These are phyloP conservation scores for Spodoptera exigua DNA, from an alignment of 2,888 invertebrate species.

Conservation along the genomic window DNA sequence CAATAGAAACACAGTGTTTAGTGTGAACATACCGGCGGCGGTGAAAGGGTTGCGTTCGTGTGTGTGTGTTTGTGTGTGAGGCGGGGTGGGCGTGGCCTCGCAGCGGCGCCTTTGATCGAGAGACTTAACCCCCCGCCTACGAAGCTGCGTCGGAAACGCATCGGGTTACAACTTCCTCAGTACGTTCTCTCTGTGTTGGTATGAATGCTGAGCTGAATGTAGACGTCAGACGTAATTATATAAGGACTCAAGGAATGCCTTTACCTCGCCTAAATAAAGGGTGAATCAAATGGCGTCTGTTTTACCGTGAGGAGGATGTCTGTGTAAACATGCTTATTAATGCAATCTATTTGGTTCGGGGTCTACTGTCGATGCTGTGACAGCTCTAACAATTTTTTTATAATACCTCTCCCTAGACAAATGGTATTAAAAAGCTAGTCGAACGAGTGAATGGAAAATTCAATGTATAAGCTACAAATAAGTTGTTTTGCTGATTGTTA, in stretches of 20 bases:
- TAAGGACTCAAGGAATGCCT: constrained; percentile 42
- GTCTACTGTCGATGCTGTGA: neutral
- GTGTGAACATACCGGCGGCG: constrained; percentile 39
- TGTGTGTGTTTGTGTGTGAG: constrained; percentile 43
- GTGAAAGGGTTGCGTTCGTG: constrained; percentile 54
- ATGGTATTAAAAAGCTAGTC: too few relatives aligned
- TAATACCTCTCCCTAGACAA: too few relatives aligned
- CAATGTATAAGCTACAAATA: too few relatives aligned
- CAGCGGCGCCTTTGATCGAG: constrained; percentile 57
- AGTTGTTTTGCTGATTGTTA: too few relatives aligned
- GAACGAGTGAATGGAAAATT: too few relatives aligned
- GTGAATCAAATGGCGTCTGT: constrained; percentile 53
- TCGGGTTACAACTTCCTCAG: constrained; percentile 67
- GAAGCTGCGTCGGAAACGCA: constrained; percentile 59
- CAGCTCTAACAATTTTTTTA: too few relatives aligned
- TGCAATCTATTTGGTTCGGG: constrained; percentile 28
- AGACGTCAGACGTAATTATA: constrained; percentile 52
- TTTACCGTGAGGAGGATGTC: constrained; percentile 27
- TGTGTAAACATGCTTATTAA: constrained; percentile 31
- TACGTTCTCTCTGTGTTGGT: constrained; percentile 30
- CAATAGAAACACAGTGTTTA: constrained; percentile 43
- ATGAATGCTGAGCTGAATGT: constrained; percentile 53
- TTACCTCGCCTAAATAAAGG: constrained; percentile 49
- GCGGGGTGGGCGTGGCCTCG: constrained; percentile 52
- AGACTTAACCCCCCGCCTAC: constrained; percentile 59